Evolutionary conservation across 2,113 vertebrate species (phyloP).

Genomic region (Regulus satrapa): DNA sequence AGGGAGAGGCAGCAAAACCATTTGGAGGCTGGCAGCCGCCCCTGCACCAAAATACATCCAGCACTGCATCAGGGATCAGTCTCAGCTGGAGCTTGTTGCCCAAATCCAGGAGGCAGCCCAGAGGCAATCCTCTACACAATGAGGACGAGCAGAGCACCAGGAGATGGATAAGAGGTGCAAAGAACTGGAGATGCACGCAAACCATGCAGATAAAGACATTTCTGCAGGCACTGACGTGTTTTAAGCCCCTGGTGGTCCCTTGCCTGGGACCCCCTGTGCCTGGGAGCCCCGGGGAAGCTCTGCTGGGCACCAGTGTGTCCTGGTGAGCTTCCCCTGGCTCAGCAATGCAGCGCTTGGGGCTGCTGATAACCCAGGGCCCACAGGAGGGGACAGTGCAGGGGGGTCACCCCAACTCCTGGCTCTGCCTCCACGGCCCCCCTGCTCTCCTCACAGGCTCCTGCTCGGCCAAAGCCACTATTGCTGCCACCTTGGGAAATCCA

Average conservation of each 20-base stretch:
- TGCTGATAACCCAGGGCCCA: neutral
- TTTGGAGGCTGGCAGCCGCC: neutral
- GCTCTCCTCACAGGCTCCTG: neutral
- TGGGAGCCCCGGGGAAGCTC: neutral
- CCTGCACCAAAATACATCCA: neutral
- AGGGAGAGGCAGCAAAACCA: neutral
- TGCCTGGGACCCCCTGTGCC: accelerated
- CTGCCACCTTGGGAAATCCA: no score
- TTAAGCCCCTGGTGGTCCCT: neutral
- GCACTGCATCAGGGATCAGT: neutral
- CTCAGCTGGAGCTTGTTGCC: neutral
- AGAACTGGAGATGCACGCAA: neutral
- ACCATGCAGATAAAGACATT: neutral
- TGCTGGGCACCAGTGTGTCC: neutral
- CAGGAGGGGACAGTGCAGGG: neutral
- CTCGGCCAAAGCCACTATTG: no score
- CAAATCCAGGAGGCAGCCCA: neutral
- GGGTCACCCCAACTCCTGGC: neutral
- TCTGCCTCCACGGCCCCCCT: neutral
- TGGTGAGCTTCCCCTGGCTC: neutral
- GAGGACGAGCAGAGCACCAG: neutral
- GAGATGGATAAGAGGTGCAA: neutral
- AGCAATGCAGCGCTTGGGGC: no score
- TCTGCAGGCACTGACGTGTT: neutral
- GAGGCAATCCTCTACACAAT: neutral